phyloP scores from a whole-genome alignment of 1,140 invertebrate genomes.

The Oryctes rhinoceros region DNA sequence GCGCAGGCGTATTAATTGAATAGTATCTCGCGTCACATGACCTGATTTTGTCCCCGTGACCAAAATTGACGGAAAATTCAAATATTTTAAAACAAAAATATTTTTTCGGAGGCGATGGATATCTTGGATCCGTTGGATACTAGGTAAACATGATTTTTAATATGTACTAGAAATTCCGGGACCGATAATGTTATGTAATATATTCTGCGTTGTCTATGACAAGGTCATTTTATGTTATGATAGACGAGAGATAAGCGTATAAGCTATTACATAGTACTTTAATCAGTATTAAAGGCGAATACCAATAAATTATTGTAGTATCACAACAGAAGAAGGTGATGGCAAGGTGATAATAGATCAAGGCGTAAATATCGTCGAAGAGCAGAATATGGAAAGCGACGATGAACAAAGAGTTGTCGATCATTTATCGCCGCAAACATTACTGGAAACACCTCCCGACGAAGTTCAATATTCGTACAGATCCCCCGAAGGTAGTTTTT shows the following conservation, averaged over 20 bases:
- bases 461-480: slow-evolving; percentile 59
- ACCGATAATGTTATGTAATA: slow-evolving; percentile 55
- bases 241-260: slow-evolving; percentile 23
- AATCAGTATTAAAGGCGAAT: slow-evolving; percentile 48
- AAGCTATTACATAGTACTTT: background rate
- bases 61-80: slow-evolving; percentile 62
- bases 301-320: slow-evolving; percentile 41
- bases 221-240: slow-evolving; percentile 54
- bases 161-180: background rate
- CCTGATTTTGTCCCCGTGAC: slow-evolving; percentile 61
- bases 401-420: slow-evolving; percentile 58
- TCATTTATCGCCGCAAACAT: slow-evolving; percentile 58
- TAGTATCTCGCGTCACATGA: slow-evolving; percentile 59
- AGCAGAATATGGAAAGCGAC: slow-evolving; percentile 57
- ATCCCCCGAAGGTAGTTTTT: slow-evolving; percentile 55
- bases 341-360: slow-evolving; percentile 55
- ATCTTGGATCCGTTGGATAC: slow-evolving; percentile 57
- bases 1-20: slow-evolving; percentile 35
- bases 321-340: slow-evolving; percentile 54
- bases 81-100: slow-evolving; percentile 50
- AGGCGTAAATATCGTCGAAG: slow-evolving; percentile 51
- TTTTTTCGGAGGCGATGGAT: slow-evolving; percentile 53
- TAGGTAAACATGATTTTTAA: slow-evolving; percentile 51
- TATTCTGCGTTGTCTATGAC: slow-evolving; percentile 42
- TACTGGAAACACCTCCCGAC: slow-evolving; percentile 56